Percentiles rank a stretch among this genome's conserved stretches.
Evolutionary conservation across 2,113 vertebrate species (phyloP).

Genomic region (Brachyhypopomus gauderio): DNA sequence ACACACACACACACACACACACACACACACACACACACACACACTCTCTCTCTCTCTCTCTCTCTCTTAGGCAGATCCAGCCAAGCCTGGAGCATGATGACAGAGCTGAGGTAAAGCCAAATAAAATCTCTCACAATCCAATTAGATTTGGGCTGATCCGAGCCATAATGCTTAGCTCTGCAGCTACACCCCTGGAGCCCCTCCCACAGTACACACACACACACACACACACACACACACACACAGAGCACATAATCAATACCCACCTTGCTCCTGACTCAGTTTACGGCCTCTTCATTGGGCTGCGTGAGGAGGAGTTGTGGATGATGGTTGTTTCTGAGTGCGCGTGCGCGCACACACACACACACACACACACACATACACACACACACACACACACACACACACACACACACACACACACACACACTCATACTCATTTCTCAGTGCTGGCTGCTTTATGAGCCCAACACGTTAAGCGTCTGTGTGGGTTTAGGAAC

Average conservation of each 20-base stretch:
- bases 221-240: slow-evolving; percentile 49
- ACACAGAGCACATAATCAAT: slow-evolving; percentile 48
- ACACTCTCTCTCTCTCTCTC: slow-evolving; percentile 1
- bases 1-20: background rate
- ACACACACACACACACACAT: no score
- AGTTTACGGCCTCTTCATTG: slow-evolving; percentile 46
- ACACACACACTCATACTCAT: slow-evolving; percentile 25
- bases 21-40: slow-evolving; percentile 13
- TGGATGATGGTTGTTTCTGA: slow-evolving; percentile 55
- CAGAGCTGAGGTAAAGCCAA: slow-evolving; percentile 75
- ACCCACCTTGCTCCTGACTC: slow-evolving; percentile 18
- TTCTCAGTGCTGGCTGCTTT: slow-evolving; percentile 64
- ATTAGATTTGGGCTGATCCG: slow-evolving; percentile 64
- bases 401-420: no score
- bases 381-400: no score
- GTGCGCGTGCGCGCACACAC: no score
- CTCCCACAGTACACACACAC: slow-evolving; percentile 14
- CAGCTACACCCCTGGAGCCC: slow-evolving; percentile 14
- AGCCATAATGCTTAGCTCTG: slow-evolving; percentile 46
- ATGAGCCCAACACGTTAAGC: slow-evolving; percentile 68
- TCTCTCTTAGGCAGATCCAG: slow-evolving; percentile 42
- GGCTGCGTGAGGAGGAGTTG: slow-evolving; percentile 52
- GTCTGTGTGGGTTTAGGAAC: slow-evolving; percentile 67
- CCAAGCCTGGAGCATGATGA: slow-evolving; percentile 77
- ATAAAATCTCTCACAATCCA: slow-evolving; percentile 78